Percentiles rank a stretch among this genome's conserved stretches.
phyloP scores from a whole-genome alignment of 2,113 vertebrate genomes.

The Spermophilus dauricus region DNA sequence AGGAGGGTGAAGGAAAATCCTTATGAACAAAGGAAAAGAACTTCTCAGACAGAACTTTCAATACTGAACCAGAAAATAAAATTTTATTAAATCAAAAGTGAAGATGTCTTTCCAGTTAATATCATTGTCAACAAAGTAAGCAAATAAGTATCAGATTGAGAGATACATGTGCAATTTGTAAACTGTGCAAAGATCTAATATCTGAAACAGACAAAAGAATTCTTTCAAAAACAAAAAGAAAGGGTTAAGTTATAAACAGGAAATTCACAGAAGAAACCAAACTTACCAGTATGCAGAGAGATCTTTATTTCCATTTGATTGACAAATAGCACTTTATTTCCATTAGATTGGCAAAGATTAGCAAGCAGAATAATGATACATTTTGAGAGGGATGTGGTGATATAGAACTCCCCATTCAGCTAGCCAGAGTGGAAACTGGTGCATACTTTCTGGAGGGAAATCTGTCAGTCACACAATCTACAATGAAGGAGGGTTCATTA shows the following conservation, averaged over 20 bases:
- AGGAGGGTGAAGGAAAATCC: not conserved
- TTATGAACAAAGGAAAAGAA: not conserved
- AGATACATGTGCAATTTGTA: not conserved
- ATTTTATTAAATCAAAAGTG: not conserved
- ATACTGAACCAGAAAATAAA: not conserved
- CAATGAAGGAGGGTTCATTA: not conserved
- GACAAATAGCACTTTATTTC: not conserved
- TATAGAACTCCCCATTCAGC: not conserved
- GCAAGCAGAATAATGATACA: not conserved
- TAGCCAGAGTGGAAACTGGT: not conserved
- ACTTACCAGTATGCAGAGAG: not conserved
- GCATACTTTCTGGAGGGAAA: not conserved
- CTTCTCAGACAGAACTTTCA: not conserved
- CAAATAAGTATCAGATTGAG: not conserved
- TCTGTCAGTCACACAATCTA: not conserved
- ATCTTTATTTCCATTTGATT: not conserved
- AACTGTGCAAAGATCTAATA: not conserved
- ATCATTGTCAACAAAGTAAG: not conserved
- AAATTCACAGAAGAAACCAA: conserved; percentile 29
- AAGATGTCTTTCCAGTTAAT: not conserved
- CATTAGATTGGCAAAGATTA: not conserved
- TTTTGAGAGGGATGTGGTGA: not conserved
- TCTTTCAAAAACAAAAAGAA: not conserved
- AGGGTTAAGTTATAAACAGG: not conserved
- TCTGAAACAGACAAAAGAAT: not conserved